Evolutionary conservation across 2,888 invertebrate species (phyloP), one percentile per base, ranked within the genome.

Genomic region (Latheticus oryzae): DNA sequence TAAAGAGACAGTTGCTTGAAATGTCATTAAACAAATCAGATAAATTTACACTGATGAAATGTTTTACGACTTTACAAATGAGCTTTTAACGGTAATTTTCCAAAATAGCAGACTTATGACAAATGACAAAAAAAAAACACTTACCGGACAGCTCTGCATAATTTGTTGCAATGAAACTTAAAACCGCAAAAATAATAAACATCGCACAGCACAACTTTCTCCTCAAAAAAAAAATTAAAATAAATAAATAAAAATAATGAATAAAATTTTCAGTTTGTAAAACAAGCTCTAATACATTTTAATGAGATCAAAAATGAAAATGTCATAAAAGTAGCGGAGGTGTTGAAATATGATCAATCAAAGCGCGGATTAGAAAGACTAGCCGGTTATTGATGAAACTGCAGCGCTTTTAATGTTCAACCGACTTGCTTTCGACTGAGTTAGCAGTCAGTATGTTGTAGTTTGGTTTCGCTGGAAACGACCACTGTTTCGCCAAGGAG

Each of bases 91-190:
- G n/a, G n/a, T n/a, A n/a, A n/a, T n/a, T n/a, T n/a, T n/a, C n/a
- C n/a, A n/a, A n/a, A n/a, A n/a, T n/a, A n/a, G n/a, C n/a, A n/a
- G n/a, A n/a, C n/a, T n/a, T n/a, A n/a, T n/a, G n/a, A n/a, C n/a
- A n/a, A n/a, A n/a, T n/a, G n/a, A n/a, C n/a, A n/a, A n/a, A n/a
- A n/a, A n/a, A n/a, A n/a, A n/a, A n/a, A n/a, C n/a, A n/a, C 54
- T 63, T 57, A 65, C 65, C 65, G 40, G 54, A 50, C 54, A 43
- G 37, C 28, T 63, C 62, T 33, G 61, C 62, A 7, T n/a, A n/a
- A n/a, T n/a, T n/a, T n/a, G 47, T 28, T 15, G 50, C 24, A 17
- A 50, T 30, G 51, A n/a, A n/a, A n/a, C 61, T 56, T 16, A 61
- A 15, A 26, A 58, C 58, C 28, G 33, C 33, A 11, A 60, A 54